These are phyloP conservation scores for Sycophila texana DNA, from an alignment of 2,888 invertebrate genomes.

Conservation along the genomic window DNA sequence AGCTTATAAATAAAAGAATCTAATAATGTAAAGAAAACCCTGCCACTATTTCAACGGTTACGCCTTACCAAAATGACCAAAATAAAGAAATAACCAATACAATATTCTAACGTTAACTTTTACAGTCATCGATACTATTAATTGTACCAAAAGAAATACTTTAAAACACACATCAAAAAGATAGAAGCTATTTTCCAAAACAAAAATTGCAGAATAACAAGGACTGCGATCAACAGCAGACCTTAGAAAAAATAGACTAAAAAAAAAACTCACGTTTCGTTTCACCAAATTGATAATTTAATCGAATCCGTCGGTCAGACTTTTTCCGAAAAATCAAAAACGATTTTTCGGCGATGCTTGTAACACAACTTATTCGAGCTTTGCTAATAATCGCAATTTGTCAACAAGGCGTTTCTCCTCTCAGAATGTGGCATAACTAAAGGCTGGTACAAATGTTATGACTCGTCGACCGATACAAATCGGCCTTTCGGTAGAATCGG, in stretches of 20 bases:
- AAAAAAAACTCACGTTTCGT: conserved; percentile 10
- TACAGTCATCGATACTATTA: too few species aligned
- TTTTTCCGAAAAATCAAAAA: not conserved
- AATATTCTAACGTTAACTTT: too few species aligned
- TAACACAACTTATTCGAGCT: conserved; percentile 24
- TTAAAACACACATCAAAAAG: not conserved
- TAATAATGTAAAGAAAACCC: too few species aligned
- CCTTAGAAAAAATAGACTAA: not conserved
- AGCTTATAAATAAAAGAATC: too few species aligned
- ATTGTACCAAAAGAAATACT: not conserved
- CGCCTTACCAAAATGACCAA: too few species aligned
- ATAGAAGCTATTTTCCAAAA: not conserved
- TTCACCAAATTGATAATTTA: not conserved
- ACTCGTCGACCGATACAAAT: too few species aligned
- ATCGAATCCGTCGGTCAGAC: not conserved
- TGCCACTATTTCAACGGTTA: too few species aligned
- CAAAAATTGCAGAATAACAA: not conserved
- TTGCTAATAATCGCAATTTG: conserved; percentile 28
- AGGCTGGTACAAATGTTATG: too few species aligned
- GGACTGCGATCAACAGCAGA: not conserved
- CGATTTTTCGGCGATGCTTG: conserved; percentile 23
- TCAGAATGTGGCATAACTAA: too few species aligned
- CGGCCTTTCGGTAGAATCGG: too few species aligned
- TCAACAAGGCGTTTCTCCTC: conserved; percentile 42
- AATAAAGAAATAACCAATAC: too few species aligned